Base-by-base conservation (phyloP, 2,113 vertebrate genomes). In the Dromiciops gliroides region DNA sequence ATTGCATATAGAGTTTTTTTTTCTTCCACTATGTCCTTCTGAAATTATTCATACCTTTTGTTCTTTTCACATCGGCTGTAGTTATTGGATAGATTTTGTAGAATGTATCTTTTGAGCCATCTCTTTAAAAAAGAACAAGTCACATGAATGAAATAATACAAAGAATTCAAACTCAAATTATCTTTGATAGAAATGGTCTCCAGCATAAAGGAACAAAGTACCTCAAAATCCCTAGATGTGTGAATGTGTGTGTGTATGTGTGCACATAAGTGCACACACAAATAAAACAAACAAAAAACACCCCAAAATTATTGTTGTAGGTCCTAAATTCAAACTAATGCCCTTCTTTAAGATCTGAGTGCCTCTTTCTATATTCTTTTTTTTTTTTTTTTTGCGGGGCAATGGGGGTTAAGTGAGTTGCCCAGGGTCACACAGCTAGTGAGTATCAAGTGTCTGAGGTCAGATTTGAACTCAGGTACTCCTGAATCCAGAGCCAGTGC, bases 121-220 rank as follows among this genome's bases (percentile, higher is more conserved):
- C 12, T 91, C 48, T 51, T 51, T 1, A 44, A 92, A 93, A 89
- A 23, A 0, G 8, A 96, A 88, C 0, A 53, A 88, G 25, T 0
- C 88, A 53, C n/a, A 50, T 50, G 3, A 90, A n/a, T 90, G 31
- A 7, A 88, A 90, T 0, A 0, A n/a, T 5, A 93, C n/a, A 67
- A 83, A 83, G 8, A 89, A 89, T 93, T 95, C 23, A 93, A 49
- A 93, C 8, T 1, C 52, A 12, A 93, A 94, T 56, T 10, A 90
- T 89, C 1, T 60, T 5, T 91, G 53, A 50, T 50, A 51, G 23
- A 2, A 92, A 25, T 0, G 75, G 1, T 26, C 0, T 91, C 24
- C 0, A 92, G 67, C 5, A 83, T 44, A 83, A 83, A 44, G 89
- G 44, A 28, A 83, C 28, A 93, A 60, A 89, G 95, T 31, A 24